Conservation (phyloP, 2,113 vertebrate species). For the Otocyon megalotis region DNA sequence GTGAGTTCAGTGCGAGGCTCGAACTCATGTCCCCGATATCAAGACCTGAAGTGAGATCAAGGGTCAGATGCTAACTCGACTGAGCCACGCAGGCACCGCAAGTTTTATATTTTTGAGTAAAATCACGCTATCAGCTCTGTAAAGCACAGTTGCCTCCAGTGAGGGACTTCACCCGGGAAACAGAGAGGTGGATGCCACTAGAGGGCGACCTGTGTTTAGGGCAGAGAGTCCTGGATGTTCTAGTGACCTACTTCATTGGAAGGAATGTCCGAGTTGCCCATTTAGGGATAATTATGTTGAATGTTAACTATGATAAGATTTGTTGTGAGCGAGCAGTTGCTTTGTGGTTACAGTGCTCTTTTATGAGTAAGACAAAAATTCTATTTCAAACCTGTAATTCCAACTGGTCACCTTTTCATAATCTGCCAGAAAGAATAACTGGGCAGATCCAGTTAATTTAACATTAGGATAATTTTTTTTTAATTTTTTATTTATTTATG, state of each 20-base stretch:
- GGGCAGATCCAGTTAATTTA: neutral
- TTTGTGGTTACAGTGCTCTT: constrained; percentile 26
- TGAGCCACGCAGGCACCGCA: neutral
- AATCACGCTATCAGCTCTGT: neutral
- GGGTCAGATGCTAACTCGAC: neutral
- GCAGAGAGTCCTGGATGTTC: neutral
- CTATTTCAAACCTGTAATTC: neutral
- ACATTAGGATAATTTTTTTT: neutral
- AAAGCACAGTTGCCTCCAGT: neutral
- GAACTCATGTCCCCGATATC: neutral
- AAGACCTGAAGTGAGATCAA: neutral
- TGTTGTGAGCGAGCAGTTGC: neutral
- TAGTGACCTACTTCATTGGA: accelerated
- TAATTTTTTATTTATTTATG: no score
- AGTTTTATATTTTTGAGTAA: neutral
- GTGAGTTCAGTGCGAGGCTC: neutral
- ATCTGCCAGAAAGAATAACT: neutral
- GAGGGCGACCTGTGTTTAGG: constrained; percentile 12
- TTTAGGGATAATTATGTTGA: neutral
- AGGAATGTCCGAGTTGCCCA: neutral
- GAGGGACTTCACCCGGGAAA: accelerated
- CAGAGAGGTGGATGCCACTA: neutral
- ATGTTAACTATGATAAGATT: neutral
- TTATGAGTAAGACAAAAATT: constrained; percentile 20
- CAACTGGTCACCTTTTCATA: neutral